Base-by-base conservation (phyloP, 2,888 invertebrate species). In the Troides oblongomaculatus region DNA sequence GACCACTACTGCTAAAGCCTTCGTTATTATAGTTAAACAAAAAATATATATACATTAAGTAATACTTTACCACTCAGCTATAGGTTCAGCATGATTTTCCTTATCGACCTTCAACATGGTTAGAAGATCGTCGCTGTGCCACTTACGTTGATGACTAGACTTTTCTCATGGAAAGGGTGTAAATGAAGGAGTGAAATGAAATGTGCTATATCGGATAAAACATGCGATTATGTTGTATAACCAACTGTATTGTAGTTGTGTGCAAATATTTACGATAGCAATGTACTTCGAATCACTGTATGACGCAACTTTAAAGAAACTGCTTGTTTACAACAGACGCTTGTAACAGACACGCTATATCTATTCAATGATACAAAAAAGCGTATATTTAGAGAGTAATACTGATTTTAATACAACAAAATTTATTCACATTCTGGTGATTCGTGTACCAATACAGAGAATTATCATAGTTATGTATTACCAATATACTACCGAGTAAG, bases 241-340 rank as follows among this genome's bases (percentile, higher is more conserved):
- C 43, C 56, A 64, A 64, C 21, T 23, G 4, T 21, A 58, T 65
- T 58, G 23, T 50, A n/a, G n/a, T 25, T n/a, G 46, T 65, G 64
- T 18, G 65, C 25, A 65, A 65, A 59, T 64, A 53, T 14, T 58
- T 50, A 43, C 6, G 18, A 30, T 57, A 50, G 23, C 46, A 59
- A 30, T 23, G 23, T 46, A 21, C 57, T 65, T 58, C 25, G 46
- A 58, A 46, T 43, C 8, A 65, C 43, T 43, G 12, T 30, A 53
- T 66, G 39, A 62, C 57, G 67, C 23, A 67, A 62, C 57, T 23
- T 57, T 18, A 18, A 66, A 25, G 10, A 57, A 43, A 56, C 43
- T 21, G 6, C 18, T 14, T 14, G 3, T 21, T 66, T 56, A 23
- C 61, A 62, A 66, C 53, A 23, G 56, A n/a, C 39, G 36, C 4